Percentiles rank a stretch among this genome's conserved stretches.
These are phyloP conservation scores for Sebastes trivittatus DNA, from an alignment of 2,797 vertebrate species.

Conservation along the genomic window DNA sequence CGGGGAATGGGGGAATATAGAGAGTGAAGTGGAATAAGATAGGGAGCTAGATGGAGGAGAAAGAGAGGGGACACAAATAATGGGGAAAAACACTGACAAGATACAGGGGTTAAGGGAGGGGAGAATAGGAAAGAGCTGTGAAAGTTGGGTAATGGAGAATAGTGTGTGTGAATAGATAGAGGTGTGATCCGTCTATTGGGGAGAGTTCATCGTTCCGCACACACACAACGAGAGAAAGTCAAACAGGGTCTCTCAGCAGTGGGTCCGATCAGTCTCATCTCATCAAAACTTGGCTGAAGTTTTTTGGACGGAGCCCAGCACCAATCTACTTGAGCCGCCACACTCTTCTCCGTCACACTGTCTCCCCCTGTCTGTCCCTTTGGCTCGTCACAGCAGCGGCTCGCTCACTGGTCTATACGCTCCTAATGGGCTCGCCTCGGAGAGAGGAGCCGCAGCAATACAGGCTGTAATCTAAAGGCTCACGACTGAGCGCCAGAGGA, in stretches of 20 bases:
- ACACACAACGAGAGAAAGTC: slow-evolving; percentile 36
- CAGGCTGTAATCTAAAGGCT: slow-evolving; percentile 62
- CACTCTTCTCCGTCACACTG: slow-evolving; percentile 74
- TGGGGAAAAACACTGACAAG: slow-evolving; percentile 64
- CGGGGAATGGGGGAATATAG: slow-evolving; percentile 57
- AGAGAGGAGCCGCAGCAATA: slow-evolving; percentile 51
- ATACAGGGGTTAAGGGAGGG: slow-evolving; percentile 58
- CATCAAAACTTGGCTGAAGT: slow-evolving; percentile 79
- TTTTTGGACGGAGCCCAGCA: slow-evolving; percentile 72
- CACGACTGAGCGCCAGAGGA: slow-evolving; percentile 55
- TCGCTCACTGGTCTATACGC: slow-evolving; percentile 48
- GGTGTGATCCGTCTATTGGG: slow-evolving; percentile 57
- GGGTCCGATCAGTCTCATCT: slow-evolving; percentile 73
- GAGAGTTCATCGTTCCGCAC: slow-evolving; percentile 56
- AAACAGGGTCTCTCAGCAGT: slow-evolving; percentile 60
- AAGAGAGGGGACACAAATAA: slow-evolving; percentile 69
- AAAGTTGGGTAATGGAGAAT: slow-evolving; percentile 72
- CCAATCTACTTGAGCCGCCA: slow-evolving; percentile 53
- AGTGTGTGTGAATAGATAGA: slow-evolving; percentile 56
- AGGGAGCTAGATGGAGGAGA: slow-evolving; percentile 57
- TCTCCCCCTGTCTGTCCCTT: slow-evolving; percentile 78
- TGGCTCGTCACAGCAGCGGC: slow-evolving; percentile 74
- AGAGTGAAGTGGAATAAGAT: slow-evolving; percentile 72
- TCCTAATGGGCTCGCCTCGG: slow-evolving; percentile 65
- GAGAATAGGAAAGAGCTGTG: slow-evolving; percentile 67